Base-by-base conservation (phyloP, 2,113 vertebrate genomes). In the Otolemur garnettii region DNA sequence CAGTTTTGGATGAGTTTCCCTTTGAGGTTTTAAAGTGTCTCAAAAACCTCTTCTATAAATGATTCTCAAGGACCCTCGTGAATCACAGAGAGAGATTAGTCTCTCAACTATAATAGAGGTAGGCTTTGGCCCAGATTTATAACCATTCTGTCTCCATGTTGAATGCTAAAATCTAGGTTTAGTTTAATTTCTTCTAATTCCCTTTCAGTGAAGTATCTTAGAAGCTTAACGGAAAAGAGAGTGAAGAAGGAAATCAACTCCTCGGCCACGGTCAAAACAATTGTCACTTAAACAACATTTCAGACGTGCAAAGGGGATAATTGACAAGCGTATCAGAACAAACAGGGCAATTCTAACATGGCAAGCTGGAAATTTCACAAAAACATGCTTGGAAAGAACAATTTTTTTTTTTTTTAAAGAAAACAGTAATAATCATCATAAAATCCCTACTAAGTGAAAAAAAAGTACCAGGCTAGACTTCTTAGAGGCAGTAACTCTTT, bases 201-300 rank as follows among this genome's bases (percentile, higher is more conserved):
- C 77, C 91, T 68, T n/a, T 91, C 81, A 79, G 93, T 72, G 93
- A 96, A 96, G 26, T 87, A 84, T 95, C 89, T 81, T 87, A 50
- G 96, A 93, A 75, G 77, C 88, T 93, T 93, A 90, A 95, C 21
- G 85, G 88, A 97, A 69, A 87, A 30, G 90, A 74, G 68, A 85
- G 86, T 53, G 75, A 97, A 96, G 93, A 96, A 97, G 95, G 85
- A 91, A 93, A 93, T 66, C 3, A 62, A 83, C 83, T 95, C 82
- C 28, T 85, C 94, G 77, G 1, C 30, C 45, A 9, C 50, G 26
- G 75, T 88, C 96, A 96, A 97, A 98, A 97, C 88, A 96, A 95
- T 97, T 72, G 86, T 45, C 80, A 93, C 66, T 93, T 97, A 92
- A 91, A 97, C 98, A 90, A 95, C 71, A 96, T 95, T 93, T 96